A percentile compares a stretch with the other conserved stretches of the same genome.
phyloP scores from a whole-genome alignment of 2,888 invertebrate genomes.

The Xestoiulus laeticollis region DNA sequence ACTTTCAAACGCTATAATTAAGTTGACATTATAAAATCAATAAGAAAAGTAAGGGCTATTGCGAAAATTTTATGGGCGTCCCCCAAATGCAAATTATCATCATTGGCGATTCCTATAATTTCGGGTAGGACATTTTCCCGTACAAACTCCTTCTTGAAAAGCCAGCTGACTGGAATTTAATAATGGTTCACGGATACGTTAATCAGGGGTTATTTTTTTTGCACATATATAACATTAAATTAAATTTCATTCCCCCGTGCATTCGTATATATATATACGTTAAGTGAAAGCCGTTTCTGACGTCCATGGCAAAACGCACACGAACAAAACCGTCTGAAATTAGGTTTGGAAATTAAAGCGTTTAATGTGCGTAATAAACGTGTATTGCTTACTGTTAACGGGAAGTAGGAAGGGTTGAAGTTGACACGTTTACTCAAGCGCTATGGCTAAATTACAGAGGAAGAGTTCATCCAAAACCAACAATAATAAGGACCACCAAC shows the following conservation, averaged over 20 bases:
- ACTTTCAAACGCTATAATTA: neutral
- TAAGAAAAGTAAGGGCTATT: neutral
- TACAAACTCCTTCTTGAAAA: neutral
- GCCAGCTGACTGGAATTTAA: neutral
- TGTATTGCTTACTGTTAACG: neutral
- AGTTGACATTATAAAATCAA: neutral
- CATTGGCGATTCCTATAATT: neutral
- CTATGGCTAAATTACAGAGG: neutral
- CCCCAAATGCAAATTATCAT: neutral
- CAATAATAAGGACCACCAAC: neutral
- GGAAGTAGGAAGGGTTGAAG: neutral
- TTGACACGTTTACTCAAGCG: neutral
- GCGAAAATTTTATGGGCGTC: neutral
- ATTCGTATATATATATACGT: neutral
- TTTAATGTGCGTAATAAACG: neutral
- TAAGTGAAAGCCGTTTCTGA: neutral
- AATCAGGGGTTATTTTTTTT: neutral
- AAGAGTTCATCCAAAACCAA: neutral
- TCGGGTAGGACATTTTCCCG: neutral
- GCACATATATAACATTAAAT: neutral
- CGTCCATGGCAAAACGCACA: neutral
- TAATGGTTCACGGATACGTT: neutral
- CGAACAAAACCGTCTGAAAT: no score
- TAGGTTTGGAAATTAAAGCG: neutral
- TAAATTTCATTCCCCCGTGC: neutral